Conservation (phyloP, 2,888 invertebrate species). For the Nephrotoma flavescens region DNA sequence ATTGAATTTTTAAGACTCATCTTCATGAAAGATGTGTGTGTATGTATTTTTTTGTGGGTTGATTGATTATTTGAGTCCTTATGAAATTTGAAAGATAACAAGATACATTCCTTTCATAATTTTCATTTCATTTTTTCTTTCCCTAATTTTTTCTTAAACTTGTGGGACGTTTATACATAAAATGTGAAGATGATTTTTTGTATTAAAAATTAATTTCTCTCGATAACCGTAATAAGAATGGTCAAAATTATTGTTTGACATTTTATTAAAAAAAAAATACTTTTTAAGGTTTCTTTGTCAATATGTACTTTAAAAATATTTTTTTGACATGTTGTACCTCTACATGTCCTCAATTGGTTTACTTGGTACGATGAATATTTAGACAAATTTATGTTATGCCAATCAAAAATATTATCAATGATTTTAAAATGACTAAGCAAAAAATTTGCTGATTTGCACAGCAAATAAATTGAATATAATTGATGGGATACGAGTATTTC, state of each 20-base stretch:
- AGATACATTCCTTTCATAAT: neutral
- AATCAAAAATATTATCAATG: neutral
- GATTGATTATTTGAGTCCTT: neutral
- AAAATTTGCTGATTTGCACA: neutral
- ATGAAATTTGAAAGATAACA: neutral
- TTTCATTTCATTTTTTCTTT: neutral
- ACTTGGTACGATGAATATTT: neutral
- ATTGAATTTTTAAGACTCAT: neutral
- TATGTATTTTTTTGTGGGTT: neutral
- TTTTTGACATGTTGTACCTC: neutral
- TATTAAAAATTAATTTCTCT: neutral
- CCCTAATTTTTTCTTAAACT: neutral
- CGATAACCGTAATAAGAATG: neutral
- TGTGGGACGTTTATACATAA: neutral
- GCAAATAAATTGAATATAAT: neutral
- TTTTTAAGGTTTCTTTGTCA: neutral
- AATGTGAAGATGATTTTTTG: neutral
- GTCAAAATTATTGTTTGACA: neutral
- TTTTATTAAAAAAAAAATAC: neutral
- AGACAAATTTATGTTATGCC: neutral
- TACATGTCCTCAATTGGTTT: neutral
- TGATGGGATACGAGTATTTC: neutral
- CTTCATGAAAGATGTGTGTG: neutral
- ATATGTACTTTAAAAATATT: neutral
- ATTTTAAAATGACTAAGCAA: neutral